Evolutionary conservation across 2,888 invertebrate genomes (phyloP).

Genomic region (Drosophila hamatofila): DNA sequence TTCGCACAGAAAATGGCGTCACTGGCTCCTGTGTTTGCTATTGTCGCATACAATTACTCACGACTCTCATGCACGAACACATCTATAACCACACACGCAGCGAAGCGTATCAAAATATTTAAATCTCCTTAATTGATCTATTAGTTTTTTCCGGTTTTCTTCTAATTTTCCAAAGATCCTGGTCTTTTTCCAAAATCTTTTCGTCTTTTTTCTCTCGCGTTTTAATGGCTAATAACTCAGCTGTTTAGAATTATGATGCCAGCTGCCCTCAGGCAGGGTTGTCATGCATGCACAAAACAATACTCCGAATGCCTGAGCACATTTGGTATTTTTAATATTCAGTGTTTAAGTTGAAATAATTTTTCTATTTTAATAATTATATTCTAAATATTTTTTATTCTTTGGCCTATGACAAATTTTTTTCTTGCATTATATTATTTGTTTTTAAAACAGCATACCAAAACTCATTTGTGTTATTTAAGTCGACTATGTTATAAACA

Average conservation of each 20-base stretch:
- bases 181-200: slow-evolving; percentile 26
- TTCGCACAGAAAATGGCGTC: slow-evolving; percentile 79
- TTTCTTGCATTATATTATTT: background rate
- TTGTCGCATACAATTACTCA: slow-evolving; percentile 48
- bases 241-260: slow-evolving; percentile 58
- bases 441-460: background rate
- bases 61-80: slow-evolving; percentile 28
- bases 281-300: slow-evolving; percentile 6
- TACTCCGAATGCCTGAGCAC: background rate
- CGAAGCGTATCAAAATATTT: slow-evolving; percentile 7
- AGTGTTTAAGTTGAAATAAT: background rate
- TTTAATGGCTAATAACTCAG: slow-evolving; percentile 55
- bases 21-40: slow-evolving; percentile 66
- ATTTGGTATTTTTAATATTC: slow-evolving; percentile 29
- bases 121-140: slow-evolving; percentile 5
- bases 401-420: background rate
- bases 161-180: slow-evolving; percentile 43
- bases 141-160: background rate
- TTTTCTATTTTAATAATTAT: background rate
- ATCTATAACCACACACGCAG: slow-evolving; percentile 13
- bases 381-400: background rate
- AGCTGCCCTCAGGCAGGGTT: slow-evolving; percentile 46
- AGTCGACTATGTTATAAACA: background rate
- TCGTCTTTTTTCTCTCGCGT: slow-evolving; percentile 46
- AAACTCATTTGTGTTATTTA: background rate